Percentiles rank a stretch among this genome's conserved stretches.
Conservation (phyloP, 2,888 invertebrate species). For the Pachydiplax longipennis region DNA sequence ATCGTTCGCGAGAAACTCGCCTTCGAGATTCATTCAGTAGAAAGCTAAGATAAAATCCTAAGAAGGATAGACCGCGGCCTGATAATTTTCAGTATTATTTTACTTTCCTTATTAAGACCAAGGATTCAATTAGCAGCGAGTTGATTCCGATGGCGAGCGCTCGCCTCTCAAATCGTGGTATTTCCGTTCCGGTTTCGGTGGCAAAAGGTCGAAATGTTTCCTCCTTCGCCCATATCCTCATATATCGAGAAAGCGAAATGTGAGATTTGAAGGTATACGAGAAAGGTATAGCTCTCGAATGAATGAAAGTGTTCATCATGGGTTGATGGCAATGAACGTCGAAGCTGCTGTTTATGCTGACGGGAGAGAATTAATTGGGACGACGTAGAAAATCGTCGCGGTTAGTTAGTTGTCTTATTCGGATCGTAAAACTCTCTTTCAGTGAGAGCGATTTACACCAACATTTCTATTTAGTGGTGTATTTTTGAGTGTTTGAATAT, state of each 20-base stretch:
- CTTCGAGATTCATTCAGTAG: too few species aligned
- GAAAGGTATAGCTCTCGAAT: background rate
- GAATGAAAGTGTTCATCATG: background rate
- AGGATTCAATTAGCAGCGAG: background rate
- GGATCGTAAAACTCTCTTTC: too few species aligned
- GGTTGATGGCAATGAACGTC: background rate
- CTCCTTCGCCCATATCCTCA: background rate
- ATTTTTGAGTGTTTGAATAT: too few species aligned
- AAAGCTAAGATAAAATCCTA: too few species aligned
- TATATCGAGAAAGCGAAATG: conserved; percentile 6
- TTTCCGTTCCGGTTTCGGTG: conserved; percentile 34
- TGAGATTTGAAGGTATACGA: background rate
- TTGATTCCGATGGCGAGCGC: background rate
- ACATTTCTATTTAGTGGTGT: too few species aligned
- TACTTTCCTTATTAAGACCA: background rate
- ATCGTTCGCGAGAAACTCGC: too few species aligned
- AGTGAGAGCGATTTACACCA: too few species aligned
- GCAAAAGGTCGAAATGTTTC: conserved; percentile 25
- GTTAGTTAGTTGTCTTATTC: too few species aligned
- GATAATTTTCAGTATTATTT: too few species aligned
- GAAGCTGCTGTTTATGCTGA: background rate
- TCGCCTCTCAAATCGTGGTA: background rate
- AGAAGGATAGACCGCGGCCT: too few species aligned
- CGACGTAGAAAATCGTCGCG: too few species aligned
- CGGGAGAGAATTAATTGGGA: background rate